Conservation (phyloP, 2,888 invertebrate species). For the Fragum fragum region DNA sequence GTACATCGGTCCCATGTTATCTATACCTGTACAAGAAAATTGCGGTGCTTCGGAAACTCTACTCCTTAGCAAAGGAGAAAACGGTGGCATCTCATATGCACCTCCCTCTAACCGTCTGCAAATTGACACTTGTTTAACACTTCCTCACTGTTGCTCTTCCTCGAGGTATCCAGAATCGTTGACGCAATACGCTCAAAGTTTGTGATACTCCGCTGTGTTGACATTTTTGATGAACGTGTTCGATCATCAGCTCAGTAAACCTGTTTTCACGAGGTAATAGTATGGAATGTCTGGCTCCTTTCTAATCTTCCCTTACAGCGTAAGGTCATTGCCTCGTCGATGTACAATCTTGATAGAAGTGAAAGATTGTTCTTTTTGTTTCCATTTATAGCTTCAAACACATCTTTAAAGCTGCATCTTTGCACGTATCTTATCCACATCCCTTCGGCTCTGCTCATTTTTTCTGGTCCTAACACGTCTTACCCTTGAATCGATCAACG, state of each 20-base stretch:
- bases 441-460: constrained; percentile 15
- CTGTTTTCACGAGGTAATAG: no score
- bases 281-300: neutral
- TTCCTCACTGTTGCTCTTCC: constrained; percentile 1
- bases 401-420: neutral
- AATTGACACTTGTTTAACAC: neutral
- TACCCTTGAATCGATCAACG: no score
- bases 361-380: no score
- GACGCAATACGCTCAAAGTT: no score
- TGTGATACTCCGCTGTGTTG: no score
- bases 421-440: constrained; percentile 16
- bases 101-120: no score
- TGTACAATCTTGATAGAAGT: no score
- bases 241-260: constrained; percentile 4
- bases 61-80: constrained; percentile 39
- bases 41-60: constrained; percentile 38
- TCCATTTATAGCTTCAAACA: no score
- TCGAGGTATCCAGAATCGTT: no score
- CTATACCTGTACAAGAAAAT: constrained; percentile 39
- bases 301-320: constrained; percentile 9
- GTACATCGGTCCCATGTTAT: no score
- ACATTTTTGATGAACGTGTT: neutral
- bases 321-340: neutral
- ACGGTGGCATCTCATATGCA: constrained; percentile 39
- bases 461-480: constrained; percentile 17